Evolutionary conservation across 2,797 vertebrate species (phyloP).

Genomic region (Neoniphon sammara): DNA sequence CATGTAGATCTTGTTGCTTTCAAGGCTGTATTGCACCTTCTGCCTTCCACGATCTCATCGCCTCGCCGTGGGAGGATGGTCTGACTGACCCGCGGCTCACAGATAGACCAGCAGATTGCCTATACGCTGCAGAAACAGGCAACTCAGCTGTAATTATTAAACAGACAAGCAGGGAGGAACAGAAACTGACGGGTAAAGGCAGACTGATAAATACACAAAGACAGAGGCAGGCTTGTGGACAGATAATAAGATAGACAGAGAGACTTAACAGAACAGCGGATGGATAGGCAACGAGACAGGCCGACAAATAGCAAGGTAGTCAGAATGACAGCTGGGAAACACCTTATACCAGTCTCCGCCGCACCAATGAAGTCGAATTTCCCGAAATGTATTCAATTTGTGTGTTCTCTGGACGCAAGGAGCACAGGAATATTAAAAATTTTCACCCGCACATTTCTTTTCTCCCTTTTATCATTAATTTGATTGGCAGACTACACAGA

Average conservation of each 20-base stretch:
- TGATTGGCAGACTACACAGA: slow-evolving; percentile 80
- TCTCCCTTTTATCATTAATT: slow-evolving; percentile 75
- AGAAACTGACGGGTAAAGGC: slow-evolving; percentile 59
- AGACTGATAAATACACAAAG: slow-evolving; percentile 73
- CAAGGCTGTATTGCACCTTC: too few relatives aligned
- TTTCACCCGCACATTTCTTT: slow-evolving; percentile 39
- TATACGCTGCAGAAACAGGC: slow-evolving; percentile 58
- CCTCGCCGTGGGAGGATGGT: neutral
- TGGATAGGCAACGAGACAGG: slow-evolving; percentile 75
- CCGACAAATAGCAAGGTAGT: slow-evolving; percentile 71
- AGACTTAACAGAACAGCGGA: slow-evolving; percentile 72
- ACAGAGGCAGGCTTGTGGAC: slow-evolving; percentile 65
- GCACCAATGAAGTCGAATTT: slow-evolving; percentile 42
- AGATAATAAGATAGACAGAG: slow-evolving; percentile 75
- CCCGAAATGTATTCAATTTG: slow-evolving; percentile 52
- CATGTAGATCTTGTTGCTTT: neutral
- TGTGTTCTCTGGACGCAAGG: slow-evolving; percentile 22
- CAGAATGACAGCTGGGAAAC: slow-evolving; percentile 69
- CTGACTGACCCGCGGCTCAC: slow-evolving; percentile 43
- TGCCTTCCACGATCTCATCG: slow-evolving; percentile 11
- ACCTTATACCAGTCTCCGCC: slow-evolving; percentile 54
- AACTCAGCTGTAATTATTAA: slow-evolving; percentile 74
- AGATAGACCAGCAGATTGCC: slow-evolving; percentile 39
- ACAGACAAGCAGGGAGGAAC: slow-evolving; percentile 53
- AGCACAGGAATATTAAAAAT: slow-evolving; percentile 44